These are phyloP conservation scores for Anhinga rufa DNA, from an alignment of 2,113 vertebrate species.

Conservation along the genomic window DNA sequence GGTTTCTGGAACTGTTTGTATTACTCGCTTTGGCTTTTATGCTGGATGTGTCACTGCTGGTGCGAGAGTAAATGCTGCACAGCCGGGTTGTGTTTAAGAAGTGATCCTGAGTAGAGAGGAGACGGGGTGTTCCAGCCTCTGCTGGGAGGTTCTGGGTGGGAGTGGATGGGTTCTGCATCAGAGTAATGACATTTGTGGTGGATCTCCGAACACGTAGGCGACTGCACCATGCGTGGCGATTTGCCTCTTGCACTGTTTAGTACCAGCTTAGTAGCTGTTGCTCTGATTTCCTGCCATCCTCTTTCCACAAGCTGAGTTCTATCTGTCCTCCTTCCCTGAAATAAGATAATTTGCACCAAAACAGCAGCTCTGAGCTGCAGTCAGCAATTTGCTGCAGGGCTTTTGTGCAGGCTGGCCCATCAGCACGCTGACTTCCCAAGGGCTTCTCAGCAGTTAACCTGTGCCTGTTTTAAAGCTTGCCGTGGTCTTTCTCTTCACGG, in stretches of 20 bases:
- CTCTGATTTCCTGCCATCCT: not conserved
- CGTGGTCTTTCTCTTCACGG: not conserved
- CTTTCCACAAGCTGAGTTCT: not conserved
- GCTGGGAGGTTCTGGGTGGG: not conserved
- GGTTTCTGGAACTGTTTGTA: not conserved
- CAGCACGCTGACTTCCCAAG: not conserved
- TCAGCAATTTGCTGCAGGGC: not conserved
- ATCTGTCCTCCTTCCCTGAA: not conserved
- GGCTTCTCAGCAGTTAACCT: not conserved
- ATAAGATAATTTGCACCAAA: not conserved
- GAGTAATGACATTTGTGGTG: not conserved
- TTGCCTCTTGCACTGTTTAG: not conserved
- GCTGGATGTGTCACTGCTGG: not conserved
- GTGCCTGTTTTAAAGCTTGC: not conserved
- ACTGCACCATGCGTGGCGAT: accelerated
- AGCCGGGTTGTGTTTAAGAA: not conserved
- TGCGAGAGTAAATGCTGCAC: not conserved
- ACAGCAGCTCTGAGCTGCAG: not conserved
- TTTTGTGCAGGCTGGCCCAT: not conserved
- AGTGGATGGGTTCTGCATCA: not conserved
- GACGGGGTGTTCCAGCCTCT: not conserved
- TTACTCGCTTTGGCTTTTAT: not conserved
- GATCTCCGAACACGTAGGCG: accelerated
- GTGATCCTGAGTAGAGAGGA: not conserved
- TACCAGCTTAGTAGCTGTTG: not conserved